Base-by-base conservation (phyloP, 2,113 vertebrate genomes). In the Thamnophis sirtalis region DNA sequence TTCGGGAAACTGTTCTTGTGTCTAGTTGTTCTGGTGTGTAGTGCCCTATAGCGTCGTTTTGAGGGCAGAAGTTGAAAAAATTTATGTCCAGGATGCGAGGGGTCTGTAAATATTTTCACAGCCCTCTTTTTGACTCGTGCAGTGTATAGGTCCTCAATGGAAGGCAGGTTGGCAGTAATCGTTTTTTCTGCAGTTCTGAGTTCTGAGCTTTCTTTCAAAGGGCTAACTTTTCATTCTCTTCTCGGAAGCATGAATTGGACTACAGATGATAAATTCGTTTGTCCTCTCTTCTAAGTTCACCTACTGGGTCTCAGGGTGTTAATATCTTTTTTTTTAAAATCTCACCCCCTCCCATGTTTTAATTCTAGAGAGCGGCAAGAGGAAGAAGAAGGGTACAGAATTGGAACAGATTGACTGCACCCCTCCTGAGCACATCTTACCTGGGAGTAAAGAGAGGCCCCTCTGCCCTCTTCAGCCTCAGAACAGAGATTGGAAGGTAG, bases 331-430 rank as follows among this genome's bases (percentile, higher is more conserved):
- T 73, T 80, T 68, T 15, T n/a, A n/a, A n/a, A 68, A 38, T 43
- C 17, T 21, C 6, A 0, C n/a, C 38, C 15, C 4, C 92, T 80
- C 26, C 21, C 2, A 9, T 0, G 0, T 93, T 97, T 63, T 92
- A 38, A n/a, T 91, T 93, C 19, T 95, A 99, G 99, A 99, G 73
- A 99, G 97, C 87, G 99, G 98, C 56, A 99, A 98, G 95, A 96
- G 98, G 91, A 99, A 99, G 98, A 99, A 98, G 97, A 99, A 99
- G 95, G 98, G 98, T 91, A 98, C 96, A 0, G 99, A 99, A 93
- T 97, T 99, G 97, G 99, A 99, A 95, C 99, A 99, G 97, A 99
- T 99, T 1, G 99, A 99, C 96, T 99, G 99, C 95, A 99, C 99
- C 3, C 99, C 99, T 0, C 99, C 99, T 28, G 99, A 99, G 95